A percentile compares a stretch with the other conserved stretches of the same genome.
These are phyloP conservation scores for Mionectes macconnelli DNA, from an alignment of 2,113 vertebrate genomes.

Conservation along the genomic window DNA sequence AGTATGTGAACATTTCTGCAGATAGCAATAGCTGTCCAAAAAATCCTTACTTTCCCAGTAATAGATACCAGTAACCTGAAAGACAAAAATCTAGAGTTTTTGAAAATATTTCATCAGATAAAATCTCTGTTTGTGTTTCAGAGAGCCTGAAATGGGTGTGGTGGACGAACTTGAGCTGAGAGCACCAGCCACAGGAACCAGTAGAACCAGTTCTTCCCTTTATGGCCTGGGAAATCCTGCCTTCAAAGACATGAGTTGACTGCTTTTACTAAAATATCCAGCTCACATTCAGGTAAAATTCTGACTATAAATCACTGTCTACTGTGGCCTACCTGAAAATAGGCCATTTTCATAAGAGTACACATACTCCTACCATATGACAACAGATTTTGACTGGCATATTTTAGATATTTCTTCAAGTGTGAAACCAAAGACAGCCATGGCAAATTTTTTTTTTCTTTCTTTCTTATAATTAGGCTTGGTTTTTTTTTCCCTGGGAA, in stretches of 20 bases:
- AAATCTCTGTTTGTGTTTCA: constrained; percentile 39
- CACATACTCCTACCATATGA: not conserved
- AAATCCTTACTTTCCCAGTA: not conserved
- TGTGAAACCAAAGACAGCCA: not conserved
- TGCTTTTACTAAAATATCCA: constrained; percentile 29
- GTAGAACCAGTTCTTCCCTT: constrained; percentile 40
- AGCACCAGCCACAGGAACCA: constrained; percentile 20
- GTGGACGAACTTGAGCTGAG: not conserved
- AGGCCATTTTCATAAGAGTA: not conserved
- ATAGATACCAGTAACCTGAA: not conserved
- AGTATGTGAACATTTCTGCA: not conserved
- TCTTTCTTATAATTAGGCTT: not conserved
- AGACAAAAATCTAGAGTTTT: not conserved
- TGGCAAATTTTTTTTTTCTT: not conserved
- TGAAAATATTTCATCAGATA: constrained; percentile 19
- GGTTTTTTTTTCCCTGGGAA: not conserved
- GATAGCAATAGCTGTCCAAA: not conserved
- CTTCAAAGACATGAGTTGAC: constrained; percentile 39
- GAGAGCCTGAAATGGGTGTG: constrained; percentile 25
- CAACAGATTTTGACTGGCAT: not conserved
- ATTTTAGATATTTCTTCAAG: not conserved
- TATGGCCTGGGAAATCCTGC: constrained; percentile 32
- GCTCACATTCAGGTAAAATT: constrained; percentile 8
- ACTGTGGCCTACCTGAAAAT: not conserved
- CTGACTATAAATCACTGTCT: not conserved